These are phyloP conservation scores for Mystacornis crossleyi DNA, from an alignment of 2,113 vertebrate genomes.

Conservation along the genomic window DNA sequence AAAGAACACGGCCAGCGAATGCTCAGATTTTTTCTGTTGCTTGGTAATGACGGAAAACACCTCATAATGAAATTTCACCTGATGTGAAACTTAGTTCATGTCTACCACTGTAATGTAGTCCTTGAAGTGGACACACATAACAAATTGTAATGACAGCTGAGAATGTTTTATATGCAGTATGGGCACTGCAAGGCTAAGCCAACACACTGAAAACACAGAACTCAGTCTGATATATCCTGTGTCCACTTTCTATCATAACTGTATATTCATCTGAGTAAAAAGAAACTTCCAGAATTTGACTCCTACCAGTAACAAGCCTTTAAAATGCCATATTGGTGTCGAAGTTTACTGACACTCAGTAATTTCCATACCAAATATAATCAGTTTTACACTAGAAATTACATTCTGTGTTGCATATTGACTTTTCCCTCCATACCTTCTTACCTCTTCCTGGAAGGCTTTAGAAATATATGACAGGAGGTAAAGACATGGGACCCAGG, in stretches of 20 bases:
- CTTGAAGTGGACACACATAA: not conserved
- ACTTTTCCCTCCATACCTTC: not conserved
- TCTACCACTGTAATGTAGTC: not conserved
- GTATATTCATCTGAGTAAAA: not conserved
- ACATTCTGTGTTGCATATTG: not conserved
- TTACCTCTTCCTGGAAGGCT: not conserved
- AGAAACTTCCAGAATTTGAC: not conserved
- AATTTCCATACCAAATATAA: not conserved
- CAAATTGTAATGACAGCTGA: not conserved
- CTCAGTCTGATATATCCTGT: not conserved
- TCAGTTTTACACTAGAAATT: not conserved
- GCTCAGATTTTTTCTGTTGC: not conserved
- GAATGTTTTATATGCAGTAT: not conserved
- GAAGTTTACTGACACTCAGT: not conserved
- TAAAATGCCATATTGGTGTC: not conserved
- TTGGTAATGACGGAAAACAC: slow-evolving; percentile 19
- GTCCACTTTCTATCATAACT: not conserved
- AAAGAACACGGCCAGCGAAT: not conserved
- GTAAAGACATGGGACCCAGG: not conserved
- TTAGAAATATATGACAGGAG: not conserved
- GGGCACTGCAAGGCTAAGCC: not conserved
- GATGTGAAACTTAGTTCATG: not conserved
- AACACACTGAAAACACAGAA: not conserved
- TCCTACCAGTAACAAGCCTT: not conserved
- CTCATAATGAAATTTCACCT: not conserved